Evolutionary conservation across 2,113 vertebrate genomes (phyloP).

Genomic region (Ptychochromis oligacanthus): DNA sequence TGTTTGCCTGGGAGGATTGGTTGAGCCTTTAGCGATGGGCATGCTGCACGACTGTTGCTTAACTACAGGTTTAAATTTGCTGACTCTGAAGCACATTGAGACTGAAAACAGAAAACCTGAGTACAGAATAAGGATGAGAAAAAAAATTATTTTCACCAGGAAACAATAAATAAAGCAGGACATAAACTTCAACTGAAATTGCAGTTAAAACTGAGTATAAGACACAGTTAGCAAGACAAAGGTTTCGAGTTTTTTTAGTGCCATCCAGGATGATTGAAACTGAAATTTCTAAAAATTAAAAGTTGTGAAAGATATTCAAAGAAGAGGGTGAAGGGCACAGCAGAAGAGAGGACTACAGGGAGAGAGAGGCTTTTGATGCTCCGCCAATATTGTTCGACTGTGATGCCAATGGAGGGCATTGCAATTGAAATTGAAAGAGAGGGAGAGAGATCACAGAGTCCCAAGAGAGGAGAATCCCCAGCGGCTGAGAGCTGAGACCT

Average conservation of each 20-base stretch:
- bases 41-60: slow-evolving; percentile 40
- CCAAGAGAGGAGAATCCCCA: slow-evolving; percentile 49
- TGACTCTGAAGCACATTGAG: slow-evolving; percentile 33
- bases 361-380: slow-evolving; percentile 47
- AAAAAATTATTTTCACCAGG: background rate
- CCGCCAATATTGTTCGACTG: slow-evolving; percentile 55
- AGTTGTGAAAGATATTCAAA: slow-evolving; percentile 6
- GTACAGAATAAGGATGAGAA: slow-evolving; percentile 17
- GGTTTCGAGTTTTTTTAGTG: background rate
- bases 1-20: background rate
- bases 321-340: slow-evolving; percentile 24
- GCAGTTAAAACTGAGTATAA: background rate
- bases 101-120: slow-evolving; percentile 32
- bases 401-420: slow-evolving; percentile 48
- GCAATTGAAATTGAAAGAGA: slow-evolving; percentile 60
- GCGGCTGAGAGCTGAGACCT: slow-evolving; percentile 48
- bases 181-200: background rate
- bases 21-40: background rate
- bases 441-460: slow-evolving; percentile 56
- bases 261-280: slow-evolving; percentile 1
- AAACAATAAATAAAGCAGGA: background rate
- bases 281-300: slow-evolving; percentile 8
- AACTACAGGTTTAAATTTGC: background rate
- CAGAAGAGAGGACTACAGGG: background rate
- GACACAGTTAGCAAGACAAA: background rate